phyloP scores from a whole-genome alignment of 2,113 vertebrate species.

The Mellivora capensis region DNA sequence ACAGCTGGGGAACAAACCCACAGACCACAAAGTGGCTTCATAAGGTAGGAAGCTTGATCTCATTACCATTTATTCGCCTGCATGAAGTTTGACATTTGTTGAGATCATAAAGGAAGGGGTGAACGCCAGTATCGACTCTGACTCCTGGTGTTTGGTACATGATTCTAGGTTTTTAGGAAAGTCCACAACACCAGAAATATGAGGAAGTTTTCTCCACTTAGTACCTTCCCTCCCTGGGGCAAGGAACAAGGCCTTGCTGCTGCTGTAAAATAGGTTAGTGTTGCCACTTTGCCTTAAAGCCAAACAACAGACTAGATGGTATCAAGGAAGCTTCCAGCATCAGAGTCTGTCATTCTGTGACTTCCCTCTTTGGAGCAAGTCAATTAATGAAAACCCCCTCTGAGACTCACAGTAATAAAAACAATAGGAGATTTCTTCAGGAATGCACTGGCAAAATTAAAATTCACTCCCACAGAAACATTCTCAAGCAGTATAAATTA shows the following conservation, averaged over 20 bases:
- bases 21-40: neutral
- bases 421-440: neutral
- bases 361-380: neutral
- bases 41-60: neutral
- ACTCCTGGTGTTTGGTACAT: neutral
- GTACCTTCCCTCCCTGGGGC: neutral
- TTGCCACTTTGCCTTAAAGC: neutral
- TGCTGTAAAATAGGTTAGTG: neutral
- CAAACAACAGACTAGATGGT: neutral
- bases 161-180: neutral
- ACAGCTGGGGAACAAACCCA: neutral
- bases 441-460: constrained; percentile 31
- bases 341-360: neutral
- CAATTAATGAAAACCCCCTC: neutral
- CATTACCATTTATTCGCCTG: neutral
- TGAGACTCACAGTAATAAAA: neutral
- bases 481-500: neutral
- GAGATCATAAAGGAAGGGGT: neutral
- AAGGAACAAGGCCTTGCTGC: neutral
- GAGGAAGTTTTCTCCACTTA: neutral
- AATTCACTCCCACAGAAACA: constrained; percentile 40
- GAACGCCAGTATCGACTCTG: neutral
- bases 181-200: too few species aligned
- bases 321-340: neutral
- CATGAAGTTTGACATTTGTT: neutral